Percentiles rank a stretch among this genome's conserved stretches.
Evolutionary conservation across 1,140 invertebrate species (phyloP).

Genomic region (Agrypnia vestita): DNA sequence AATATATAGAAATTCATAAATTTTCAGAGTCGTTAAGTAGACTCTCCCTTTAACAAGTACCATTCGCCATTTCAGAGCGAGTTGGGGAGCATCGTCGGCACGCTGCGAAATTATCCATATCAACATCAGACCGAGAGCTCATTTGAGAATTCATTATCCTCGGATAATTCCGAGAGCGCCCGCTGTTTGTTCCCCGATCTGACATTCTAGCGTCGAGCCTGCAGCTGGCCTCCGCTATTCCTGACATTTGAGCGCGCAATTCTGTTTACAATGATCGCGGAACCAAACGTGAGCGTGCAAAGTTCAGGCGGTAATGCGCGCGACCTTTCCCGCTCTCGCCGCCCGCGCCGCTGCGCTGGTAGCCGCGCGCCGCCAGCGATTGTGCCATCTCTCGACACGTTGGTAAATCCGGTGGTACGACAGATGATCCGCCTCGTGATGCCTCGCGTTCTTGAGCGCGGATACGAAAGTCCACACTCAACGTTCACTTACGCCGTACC

Average conservation of each 20-base stretch:
- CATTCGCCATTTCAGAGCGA: too few species aligned
- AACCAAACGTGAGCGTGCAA: background rate
- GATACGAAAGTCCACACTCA: background rate
- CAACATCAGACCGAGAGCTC: too few species aligned
- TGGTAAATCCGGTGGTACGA: background rate
- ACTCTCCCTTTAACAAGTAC: too few species aligned
- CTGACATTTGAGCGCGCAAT: background rate
- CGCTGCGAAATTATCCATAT: too few species aligned
- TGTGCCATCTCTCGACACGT: background rate
- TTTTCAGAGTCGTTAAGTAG: too few species aligned
- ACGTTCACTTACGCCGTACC: too few species aligned
- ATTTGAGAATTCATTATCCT: too few species aligned
- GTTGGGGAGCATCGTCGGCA: too few species aligned
- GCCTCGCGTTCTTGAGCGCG: background rate
- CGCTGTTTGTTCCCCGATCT: background rate
- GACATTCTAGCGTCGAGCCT: background rate
- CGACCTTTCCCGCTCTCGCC: background rate
- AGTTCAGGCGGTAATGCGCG: background rate
- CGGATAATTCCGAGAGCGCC: too few species aligned
- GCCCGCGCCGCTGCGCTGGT: background rate
- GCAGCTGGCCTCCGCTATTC: background rate
- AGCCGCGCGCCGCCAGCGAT: background rate
- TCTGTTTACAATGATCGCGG: background rate
- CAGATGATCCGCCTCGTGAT: too few species aligned
- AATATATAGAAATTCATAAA: too few species aligned